Evolutionary conservation across 1,140 invertebrate genomes (phyloP).

Genomic region (Bombus haemorrhoidalis): DNA sequence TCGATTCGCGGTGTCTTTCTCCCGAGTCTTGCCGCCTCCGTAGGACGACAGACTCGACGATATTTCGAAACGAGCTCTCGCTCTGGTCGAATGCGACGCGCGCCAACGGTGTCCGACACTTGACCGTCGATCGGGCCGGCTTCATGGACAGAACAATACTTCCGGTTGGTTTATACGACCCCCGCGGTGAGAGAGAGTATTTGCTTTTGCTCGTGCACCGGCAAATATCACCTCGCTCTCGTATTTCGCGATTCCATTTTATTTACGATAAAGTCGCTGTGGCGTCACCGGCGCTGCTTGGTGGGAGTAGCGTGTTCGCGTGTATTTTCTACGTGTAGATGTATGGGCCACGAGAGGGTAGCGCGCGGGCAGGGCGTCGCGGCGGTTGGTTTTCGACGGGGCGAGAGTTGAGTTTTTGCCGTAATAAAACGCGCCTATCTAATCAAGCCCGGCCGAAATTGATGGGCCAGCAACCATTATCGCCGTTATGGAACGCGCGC

Average conservation of each 20-base stretch:
- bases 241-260: conserved; percentile 74
- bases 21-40: not conserved
- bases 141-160: conserved; percentile 62
- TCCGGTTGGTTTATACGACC: conserved; percentile 55
- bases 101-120: not conserved
- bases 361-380: not conserved
- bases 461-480: conserved; percentile 70
- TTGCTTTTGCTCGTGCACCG: conserved; percentile 46
- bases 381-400: conserved; percentile 65
- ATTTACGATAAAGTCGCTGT: conserved; percentile 75
- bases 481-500: conserved; percentile 57
- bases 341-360: not conserved
- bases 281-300: not conserved
- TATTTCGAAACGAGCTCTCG: not conserved
- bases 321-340: not conserved
- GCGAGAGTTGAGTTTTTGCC: conserved; percentile 65
- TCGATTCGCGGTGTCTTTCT: not conserved
- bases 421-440: conserved; percentile 76
- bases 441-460: conserved; percentile 68
- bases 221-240: conserved; percentile 63
- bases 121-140: conserved; percentile 51
- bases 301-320: too few relatives aligned
- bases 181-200: conserved; percentile 45
- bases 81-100: not conserved
- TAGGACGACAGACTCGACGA: not conserved